These are phyloP conservation scores for Thumatha senex DNA, from an alignment of 2,888 invertebrate species.

Conservation along the genomic window DNA sequence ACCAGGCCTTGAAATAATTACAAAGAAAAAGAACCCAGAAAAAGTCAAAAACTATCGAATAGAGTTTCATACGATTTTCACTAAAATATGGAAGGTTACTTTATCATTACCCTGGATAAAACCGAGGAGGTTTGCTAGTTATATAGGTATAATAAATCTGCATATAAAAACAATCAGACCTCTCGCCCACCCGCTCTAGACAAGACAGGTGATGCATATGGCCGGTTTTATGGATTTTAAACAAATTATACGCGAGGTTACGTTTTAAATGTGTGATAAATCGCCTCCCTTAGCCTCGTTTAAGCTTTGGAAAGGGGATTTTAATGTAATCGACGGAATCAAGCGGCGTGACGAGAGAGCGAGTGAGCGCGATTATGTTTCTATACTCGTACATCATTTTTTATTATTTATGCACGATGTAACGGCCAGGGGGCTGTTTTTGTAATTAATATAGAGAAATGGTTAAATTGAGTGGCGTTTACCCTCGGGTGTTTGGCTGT, in stretches of 20 bases:
- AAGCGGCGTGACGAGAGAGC: slow-evolving; percentile 88
- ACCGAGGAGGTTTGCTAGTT: no score
- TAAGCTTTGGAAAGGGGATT: slow-evolving; percentile 55
- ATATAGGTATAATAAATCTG: no score
- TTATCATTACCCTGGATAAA: no score
- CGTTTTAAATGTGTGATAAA: slow-evolving; percentile 64
- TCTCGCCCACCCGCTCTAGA: slow-evolving; percentile 17
- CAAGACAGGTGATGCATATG: slow-evolving; percentile 53
- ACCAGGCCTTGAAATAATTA: no score
- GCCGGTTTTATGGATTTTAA: slow-evolving; percentile 55
- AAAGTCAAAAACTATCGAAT: no score
- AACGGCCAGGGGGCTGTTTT: slow-evolving; percentile 56
- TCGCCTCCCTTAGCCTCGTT: slow-evolving; percentile 61
- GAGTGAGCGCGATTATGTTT: slow-evolving; percentile 21
- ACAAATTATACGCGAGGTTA: slow-evolving; percentile 46
- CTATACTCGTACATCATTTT: slow-evolving; percentile 49
- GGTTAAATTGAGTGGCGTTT: slow-evolving; percentile 65
- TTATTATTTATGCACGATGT: slow-evolving; percentile 63
- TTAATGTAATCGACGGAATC: slow-evolving; percentile 54
- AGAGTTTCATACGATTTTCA: no score
- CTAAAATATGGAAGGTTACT: no score
- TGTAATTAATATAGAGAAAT: slow-evolving; percentile 74
- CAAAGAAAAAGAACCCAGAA: no score
- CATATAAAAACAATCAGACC: slow-evolving; percentile 17
- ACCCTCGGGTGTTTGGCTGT: slow-evolving; percentile 51